Base-by-base conservation (phyloP, 2,113 vertebrate genomes). In the Oplegnathus fasciatus region DNA sequence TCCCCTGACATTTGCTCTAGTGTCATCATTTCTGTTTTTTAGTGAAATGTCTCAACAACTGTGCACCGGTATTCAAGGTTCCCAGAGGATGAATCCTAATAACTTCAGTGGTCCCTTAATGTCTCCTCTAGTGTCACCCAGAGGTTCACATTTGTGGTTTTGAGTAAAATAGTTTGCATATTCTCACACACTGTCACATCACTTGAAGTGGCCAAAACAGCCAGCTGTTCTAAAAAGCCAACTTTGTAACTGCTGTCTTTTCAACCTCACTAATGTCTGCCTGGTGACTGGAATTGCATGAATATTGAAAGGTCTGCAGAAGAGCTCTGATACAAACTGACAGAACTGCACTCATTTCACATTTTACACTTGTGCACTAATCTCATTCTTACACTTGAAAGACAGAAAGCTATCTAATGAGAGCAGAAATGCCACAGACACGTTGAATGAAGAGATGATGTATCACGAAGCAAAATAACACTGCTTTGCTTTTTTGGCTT, bases 281-380 rank as follows among this genome's bases (percentile, higher is more conserved):
- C 28, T 60, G 28, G 24, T 15, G 2, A 37, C 52, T 40, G 54
- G 40, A 60, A 50, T 40, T 24, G 6, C 26, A 64, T 54, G 17
- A 74, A 54, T 60, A 61, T 13, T 17, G 44, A 61, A 28, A 62
- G 18, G 22, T 46, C 17, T 32, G 30, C n/a, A 13, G 15, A 42
- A 20, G 26, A 77, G 48, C 26, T 34, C 1, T 9, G 20, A 68
- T 30, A 2, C 17, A 13, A 18, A 28, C 11, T 4, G 54, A 50
- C 68, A 67, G 37, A 71, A 6, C 44, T 20, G 61, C 40, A 28
- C 32, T 42, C 48, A 1, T 7, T 52, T 66, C 34, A 22, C 75
- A 67, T 67, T 34, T 34, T 37, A 34, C 46, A n/a, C 30, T 26
- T 46, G 34, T 44, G 66, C 55, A 50, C 72, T 54, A 30, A 82